Evolutionary conservation across 2,797 vertebrate genomes (phyloP).

Genomic region (Poecilia velifera): DNA sequence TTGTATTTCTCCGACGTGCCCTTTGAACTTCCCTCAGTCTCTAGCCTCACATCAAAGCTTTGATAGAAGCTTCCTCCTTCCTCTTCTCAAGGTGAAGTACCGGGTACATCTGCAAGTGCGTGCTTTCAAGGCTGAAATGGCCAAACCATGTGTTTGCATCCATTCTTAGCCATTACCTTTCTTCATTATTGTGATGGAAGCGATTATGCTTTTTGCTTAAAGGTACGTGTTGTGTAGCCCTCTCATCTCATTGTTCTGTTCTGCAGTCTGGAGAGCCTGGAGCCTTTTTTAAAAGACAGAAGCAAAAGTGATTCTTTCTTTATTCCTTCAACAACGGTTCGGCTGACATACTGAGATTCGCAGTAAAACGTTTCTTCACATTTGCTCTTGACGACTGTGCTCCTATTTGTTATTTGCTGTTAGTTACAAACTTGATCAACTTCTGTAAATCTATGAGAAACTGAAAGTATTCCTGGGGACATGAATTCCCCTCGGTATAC

Average conservation of each 20-base stretch:
- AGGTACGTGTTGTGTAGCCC: not conserved
- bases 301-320: not conserved
- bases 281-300: not conserved
- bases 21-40: conserved; percentile 74
- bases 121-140: conserved; percentile 10
- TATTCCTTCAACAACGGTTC: not conserved
- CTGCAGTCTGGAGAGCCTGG: not conserved
- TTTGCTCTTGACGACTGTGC: not conserved
- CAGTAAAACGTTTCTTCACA: not conserved
- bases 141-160: conserved; percentile 20
- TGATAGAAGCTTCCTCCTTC: conserved; percentile 66
- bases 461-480: not conserved
- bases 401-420: not conserved
- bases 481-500: too few species aligned
- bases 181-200: conserved; percentile 12
- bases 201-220: conserved; percentile 9
- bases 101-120: conserved; percentile 29
- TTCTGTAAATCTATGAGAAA: not conserved
- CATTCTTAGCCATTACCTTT: conserved; percentile 9
- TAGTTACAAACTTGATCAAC: too few species aligned
- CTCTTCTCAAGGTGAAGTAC: conserved; percentile 69
- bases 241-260: not conserved
- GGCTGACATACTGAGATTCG: not conserved
- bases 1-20: conserved; percentile 63
- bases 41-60: conserved; percentile 72